These are phyloP conservation scores for Tolmerus cingulatus DNA, from an alignment of 2,888 invertebrate genomes.

Conservation along the genomic window DNA sequence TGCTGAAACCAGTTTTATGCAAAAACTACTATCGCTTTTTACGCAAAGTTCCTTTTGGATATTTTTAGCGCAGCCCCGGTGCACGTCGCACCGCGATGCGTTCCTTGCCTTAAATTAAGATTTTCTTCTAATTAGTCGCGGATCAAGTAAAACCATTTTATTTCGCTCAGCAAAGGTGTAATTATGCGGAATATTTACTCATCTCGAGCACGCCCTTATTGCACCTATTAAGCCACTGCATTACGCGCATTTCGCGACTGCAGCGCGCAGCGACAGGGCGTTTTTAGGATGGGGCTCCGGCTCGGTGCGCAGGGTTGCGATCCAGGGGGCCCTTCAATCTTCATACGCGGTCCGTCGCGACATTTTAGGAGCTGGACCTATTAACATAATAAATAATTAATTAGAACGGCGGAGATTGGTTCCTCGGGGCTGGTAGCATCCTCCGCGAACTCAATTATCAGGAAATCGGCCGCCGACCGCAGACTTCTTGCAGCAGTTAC, in stretches of 20 bases:
- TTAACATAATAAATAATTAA: slow-evolving; percentile 15
- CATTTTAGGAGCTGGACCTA: not conserved
- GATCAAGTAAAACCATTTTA: slow-evolving; percentile 12
- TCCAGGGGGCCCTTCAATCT: not conserved
- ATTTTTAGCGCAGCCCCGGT: not conserved
- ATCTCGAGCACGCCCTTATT: slow-evolving; percentile 19
- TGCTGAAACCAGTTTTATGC: not conserved
- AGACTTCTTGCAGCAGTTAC: not conserved
- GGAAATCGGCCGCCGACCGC: not conserved
- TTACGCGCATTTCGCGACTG: slow-evolving; percentile 19
- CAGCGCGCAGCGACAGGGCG: not conserved
- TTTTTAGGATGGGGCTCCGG: not conserved
- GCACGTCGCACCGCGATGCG: not conserved
- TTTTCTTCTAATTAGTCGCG: slow-evolving; percentile 9
- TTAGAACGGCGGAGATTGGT: not conserved
- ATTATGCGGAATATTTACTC: slow-evolving; percentile 30
- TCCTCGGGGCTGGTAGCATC: not conserved
- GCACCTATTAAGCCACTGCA: slow-evolving; percentile 11
- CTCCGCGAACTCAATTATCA: slow-evolving; percentile 13
- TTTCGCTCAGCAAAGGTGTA: not conserved
- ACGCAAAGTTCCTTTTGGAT: not conserved
- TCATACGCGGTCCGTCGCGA: not conserved
- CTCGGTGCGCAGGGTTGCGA: not conserved
- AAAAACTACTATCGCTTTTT: not conserved
- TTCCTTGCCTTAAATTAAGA: slow-evolving; percentile 11